Conservation (phyloP, 2,888 invertebrate species). For the Silvanus unidentatus region DNA sequence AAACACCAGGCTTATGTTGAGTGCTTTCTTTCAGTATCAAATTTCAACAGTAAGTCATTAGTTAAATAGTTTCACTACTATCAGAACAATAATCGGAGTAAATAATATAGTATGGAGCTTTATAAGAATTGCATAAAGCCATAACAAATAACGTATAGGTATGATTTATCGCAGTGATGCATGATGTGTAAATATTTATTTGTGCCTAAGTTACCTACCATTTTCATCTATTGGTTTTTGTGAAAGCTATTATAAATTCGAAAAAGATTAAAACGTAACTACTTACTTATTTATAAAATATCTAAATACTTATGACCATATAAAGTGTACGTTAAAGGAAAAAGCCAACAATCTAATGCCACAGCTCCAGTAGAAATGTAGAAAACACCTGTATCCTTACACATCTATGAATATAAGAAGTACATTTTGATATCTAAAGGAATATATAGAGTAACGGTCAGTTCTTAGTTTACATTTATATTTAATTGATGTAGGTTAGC, state of each 20-base stretch:
- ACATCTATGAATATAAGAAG: neutral
- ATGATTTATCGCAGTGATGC: too few species aligned
- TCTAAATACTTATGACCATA: neutral
- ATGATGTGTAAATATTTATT: too few species aligned
- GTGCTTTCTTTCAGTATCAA: too few species aligned
- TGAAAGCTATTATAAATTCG: neutral
- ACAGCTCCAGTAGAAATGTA: neutral
- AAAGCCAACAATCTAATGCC: constrained; percentile 1
- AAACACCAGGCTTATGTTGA: too few species aligned
- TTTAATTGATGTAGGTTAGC: constrained; percentile 15
- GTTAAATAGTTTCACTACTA: too few species aligned
- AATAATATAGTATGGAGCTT: too few species aligned
- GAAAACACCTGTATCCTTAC: constrained; percentile 3
- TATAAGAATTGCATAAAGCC: too few species aligned
- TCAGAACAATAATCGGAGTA: too few species aligned
- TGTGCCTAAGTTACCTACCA: too few species aligned
- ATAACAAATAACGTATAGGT: too few species aligned
- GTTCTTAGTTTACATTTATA: constrained; percentile 9
- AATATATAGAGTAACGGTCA: constrained; percentile 12
- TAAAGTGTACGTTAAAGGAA: neutral
- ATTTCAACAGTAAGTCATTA: too few species aligned
- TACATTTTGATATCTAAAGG: neutral
- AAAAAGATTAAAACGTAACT: neutral
- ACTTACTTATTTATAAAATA: neutral
- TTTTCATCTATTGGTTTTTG: neutral